Evolutionary conservation across 2,888 invertebrate genomes (phyloP).

Genomic region (Parapristionchus giblindavisi): DNA sequence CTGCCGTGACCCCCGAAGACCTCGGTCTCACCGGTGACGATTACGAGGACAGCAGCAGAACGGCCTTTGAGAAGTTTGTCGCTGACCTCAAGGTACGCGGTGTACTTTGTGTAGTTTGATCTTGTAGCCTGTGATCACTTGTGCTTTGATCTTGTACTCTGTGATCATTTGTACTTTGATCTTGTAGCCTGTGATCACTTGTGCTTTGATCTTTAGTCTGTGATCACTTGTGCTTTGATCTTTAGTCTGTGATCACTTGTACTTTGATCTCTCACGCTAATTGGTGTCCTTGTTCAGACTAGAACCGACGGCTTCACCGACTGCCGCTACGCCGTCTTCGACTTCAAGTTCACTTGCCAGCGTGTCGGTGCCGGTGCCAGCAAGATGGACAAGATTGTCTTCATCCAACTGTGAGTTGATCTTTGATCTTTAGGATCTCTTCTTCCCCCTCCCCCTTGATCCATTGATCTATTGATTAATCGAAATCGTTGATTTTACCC

Average conservation of each 20-base stretch:
- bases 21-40: conserved; percentile 60
- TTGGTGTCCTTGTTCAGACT: conserved; percentile 33
- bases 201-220: neutral
- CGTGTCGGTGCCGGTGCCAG: conserved; percentile 88
- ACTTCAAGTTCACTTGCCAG: conserved; percentile 92
- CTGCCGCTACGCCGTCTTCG: conserved; percentile 94
- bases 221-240: neutral
- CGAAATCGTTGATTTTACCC: too few relatives aligned
- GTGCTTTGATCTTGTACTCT: neutral
- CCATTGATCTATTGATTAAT: too few relatives aligned
- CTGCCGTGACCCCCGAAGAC: conserved; percentile 65
- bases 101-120: neutral
- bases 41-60: conserved; percentile 68
- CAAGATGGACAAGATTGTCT: conserved; percentile 95
- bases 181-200: neutral
- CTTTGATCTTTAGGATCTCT: too few relatives aligned
- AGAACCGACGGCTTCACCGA: conserved; percentile 81
- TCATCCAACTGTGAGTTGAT: conserved; percentile 84
- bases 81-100: conserved; percentile 82
- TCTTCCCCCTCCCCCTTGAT: conserved; percentile 28
- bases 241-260: neutral
- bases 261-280: neutral
- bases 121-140: neutral
- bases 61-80: conserved; percentile 92
- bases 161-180: neutral